Conservation (phyloP, 2,113 vertebrate genomes). For the human (Homo sapiens) region GRCh38 chr12:127962001-127962500, state of each 20-base stretch:
- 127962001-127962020: rapidly evolving
- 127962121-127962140: not conserved
- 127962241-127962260: not conserved
- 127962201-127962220: not conserved
- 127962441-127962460: not conserved
- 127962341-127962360: rapidly evolving
- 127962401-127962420: rapidly evolving
- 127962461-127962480: rapidly evolving
- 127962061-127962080: rapidly evolving
- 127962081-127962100: not conserved
- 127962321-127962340: not conserved
- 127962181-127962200: not conserved
- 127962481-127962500: rapidly evolving
- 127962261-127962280: not conserved
- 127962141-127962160: not conserved
- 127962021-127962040: not conserved
- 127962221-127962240: not conserved
- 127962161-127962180: not conserved
- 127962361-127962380: not conserved
- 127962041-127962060: too few species aligned
- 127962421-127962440: not conserved
- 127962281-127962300: not conserved
- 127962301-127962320: not conserved
- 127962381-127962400: not conserved
- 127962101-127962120: not conserved